These are phyloP conservation scores for Huso huso DNA, from an alignment of 2,797 vertebrate genomes.

Conservation along the genomic window DNA sequence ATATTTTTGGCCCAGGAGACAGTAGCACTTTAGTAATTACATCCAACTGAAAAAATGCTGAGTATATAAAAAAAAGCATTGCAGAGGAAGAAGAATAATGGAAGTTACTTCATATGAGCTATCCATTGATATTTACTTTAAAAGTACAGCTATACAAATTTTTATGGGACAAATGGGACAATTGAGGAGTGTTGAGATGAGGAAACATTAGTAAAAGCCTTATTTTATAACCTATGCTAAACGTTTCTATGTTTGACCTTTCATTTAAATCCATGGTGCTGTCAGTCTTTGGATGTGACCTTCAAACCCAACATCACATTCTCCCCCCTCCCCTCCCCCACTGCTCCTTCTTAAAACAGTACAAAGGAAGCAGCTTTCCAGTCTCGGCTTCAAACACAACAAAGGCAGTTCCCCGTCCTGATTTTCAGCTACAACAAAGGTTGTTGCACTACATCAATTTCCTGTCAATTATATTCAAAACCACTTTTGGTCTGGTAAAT, in stretches of 20 bases:
- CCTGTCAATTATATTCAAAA: background rate
- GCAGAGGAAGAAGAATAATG: background rate
- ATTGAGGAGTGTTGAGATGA: background rate
- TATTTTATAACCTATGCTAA: background rate
- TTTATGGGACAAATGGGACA: no score
- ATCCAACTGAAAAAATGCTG: slow-evolving; percentile 9
- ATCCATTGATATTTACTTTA: background rate
- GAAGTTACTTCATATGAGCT: background rate
- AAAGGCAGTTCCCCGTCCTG: background rate
- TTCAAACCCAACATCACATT: background rate
- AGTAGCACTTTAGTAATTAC: slow-evolving; percentile 21
- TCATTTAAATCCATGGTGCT: slow-evolving; percentile 8
- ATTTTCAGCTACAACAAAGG: background rate
- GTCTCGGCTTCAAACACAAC: background rate
- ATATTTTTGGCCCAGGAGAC: slow-evolving; percentile 1
- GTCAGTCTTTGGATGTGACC: slow-evolving; percentile 1
- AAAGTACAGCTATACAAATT: background rate
- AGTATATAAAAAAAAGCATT: no score
- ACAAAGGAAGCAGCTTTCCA: background rate
- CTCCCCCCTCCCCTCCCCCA: background rate
- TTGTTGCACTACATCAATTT: background rate
- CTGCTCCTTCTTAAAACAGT: background rate
- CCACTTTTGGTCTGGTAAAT: background rate
- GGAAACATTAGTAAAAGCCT: background rate
- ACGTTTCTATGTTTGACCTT: background rate